A percentile compares a stretch with the other conserved stretches of the same genome.
Evolutionary conservation across 2,888 invertebrate species (phyloP).

Genomic region (Archips crataeganus): DNA sequence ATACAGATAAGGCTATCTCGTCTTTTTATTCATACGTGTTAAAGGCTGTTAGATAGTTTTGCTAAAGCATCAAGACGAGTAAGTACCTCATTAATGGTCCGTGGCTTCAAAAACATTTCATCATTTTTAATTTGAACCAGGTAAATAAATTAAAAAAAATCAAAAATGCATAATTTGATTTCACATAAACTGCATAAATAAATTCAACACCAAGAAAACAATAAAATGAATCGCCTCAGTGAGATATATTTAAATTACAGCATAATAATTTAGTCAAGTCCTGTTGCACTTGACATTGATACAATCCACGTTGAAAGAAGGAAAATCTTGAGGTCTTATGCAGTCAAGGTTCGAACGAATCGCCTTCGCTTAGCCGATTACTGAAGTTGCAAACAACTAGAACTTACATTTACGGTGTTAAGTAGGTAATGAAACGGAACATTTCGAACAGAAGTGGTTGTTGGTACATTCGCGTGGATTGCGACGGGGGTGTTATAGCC

Average conservation of each 20-base stretch:
- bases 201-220: not conserved
- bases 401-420: conserved; percentile 1
- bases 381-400: conserved; percentile 18
- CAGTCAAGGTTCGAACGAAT: conserved; percentile 54
- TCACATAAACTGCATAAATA: not conserved
- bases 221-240: not conserved
- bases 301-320: conserved; percentile 65
- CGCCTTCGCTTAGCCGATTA: conserved; percentile 19
- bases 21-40: no score
- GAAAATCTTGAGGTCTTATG: conserved; percentile 63
- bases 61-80: no score
- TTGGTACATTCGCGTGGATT: not conserved
- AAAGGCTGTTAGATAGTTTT: no score
- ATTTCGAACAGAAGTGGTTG: not conserved
- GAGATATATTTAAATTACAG: not conserved
- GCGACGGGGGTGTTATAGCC: conserved; percentile 76
- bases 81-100: no score
- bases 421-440: not conserved
- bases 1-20: no score
- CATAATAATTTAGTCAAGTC: conserved; percentile 51
- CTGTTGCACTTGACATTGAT: conserved; percentile 78
- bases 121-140: no score
- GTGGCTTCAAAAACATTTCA: no score
- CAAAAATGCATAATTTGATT: not conserved
- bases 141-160: no score